Percentiles rank a stretch among this genome's conserved stretches.
Conservation (phyloP, 53 echinoderm and acorn worm species). For the Holothuria leucospilota region DNA sequence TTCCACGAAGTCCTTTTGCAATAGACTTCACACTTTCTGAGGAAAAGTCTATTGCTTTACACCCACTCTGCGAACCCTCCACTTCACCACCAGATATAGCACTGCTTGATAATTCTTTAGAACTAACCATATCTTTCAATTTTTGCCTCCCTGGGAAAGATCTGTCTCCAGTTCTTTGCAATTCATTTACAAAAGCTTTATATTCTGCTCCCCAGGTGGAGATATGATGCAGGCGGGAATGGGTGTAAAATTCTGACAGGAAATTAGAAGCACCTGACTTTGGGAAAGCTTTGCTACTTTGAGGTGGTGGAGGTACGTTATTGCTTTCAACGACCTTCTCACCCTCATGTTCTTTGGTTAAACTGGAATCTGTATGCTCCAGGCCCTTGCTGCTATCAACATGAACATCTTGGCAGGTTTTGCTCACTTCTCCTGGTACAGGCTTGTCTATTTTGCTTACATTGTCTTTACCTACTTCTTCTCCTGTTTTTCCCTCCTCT, state of each 20-base stretch:
- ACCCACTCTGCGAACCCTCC: not conserved
- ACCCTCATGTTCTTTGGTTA: not conserved
- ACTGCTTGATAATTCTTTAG: not conserved
- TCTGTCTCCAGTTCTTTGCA: slow-evolving; percentile 75
- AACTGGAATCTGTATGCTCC: not conserved
- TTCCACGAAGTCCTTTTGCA: slow-evolving; percentile 10
- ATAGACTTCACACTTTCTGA: not conserved
- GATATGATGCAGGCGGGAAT: slow-evolving; percentile 92
- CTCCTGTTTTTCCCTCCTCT: too few species aligned
- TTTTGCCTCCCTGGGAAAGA: slow-evolving; percentile 84
- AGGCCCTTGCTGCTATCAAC: not conserved
- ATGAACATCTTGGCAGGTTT: too few species aligned
- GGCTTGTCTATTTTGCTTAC: too few species aligned
- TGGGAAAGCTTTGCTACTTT: slow-evolving; percentile 49
- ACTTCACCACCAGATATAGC: not conserved
- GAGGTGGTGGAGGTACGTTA: not conserved
- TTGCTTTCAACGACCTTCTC: not conserved
- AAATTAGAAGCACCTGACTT: slow-evolving; percentile 86
- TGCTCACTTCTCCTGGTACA: too few species aligned
- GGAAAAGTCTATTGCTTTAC: not conserved
- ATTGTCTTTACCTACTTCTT: too few species aligned
- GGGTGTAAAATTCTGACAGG: slow-evolving; percentile 90
- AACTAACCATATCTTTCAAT: slow-evolving; percentile 20
- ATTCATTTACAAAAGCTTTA: slow-evolving; percentile 87
- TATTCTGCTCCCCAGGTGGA: slow-evolving; percentile 98